Evolutionary conservation across 2,888 invertebrate species (phyloP).

Genomic region (Zonitis immaculata): DNA sequence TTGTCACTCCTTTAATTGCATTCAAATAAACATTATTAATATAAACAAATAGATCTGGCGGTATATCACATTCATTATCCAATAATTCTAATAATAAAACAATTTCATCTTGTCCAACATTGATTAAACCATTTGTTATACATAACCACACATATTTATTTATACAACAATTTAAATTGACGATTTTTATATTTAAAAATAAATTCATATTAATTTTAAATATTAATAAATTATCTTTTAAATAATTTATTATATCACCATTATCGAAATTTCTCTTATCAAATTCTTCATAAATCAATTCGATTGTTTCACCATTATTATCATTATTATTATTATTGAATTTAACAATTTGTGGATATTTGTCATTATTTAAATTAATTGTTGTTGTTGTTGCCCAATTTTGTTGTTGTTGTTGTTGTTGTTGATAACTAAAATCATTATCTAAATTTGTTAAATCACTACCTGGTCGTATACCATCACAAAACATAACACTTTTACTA

Average conservation of each 20-base stretch:
- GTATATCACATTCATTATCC: constrained; percentile 58
- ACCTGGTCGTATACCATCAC: constrained; percentile 83
- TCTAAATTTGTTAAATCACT: constrained; percentile 79
- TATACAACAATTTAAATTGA: constrained; percentile 72
- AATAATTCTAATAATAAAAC: constrained; percentile 67
- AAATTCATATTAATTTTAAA: constrained; percentile 74
- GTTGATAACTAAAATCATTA: constrained; percentile 49
- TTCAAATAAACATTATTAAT: constrained; percentile 68
- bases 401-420: constrained; percentile 9
- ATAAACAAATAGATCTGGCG: constrained; percentile 71
- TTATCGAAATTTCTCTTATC: background rate
- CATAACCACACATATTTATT: constrained; percentile 72
- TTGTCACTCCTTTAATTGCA: constrained; percentile 57
- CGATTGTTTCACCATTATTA: too few species aligned
- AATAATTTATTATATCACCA: background rate
- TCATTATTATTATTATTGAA: too few species aligned
- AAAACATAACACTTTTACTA: constrained; percentile 79
- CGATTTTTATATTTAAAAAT: constrained; percentile 67
- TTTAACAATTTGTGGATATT: constrained; percentile 55
- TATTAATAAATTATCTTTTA: constrained; percentile 45
- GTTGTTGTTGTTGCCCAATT: constrained; percentile 43
- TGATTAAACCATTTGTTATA: constrained; percentile 69
- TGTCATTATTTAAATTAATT: constrained; percentile 37
- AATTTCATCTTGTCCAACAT: constrained; percentile 79
- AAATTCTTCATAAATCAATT: constrained; percentile 42